Evolutionary conservation across 1,140 invertebrate genomes (phyloP), one percentile per base, ranked within the genome.

Genomic region (Bombyx mori): DNA sequence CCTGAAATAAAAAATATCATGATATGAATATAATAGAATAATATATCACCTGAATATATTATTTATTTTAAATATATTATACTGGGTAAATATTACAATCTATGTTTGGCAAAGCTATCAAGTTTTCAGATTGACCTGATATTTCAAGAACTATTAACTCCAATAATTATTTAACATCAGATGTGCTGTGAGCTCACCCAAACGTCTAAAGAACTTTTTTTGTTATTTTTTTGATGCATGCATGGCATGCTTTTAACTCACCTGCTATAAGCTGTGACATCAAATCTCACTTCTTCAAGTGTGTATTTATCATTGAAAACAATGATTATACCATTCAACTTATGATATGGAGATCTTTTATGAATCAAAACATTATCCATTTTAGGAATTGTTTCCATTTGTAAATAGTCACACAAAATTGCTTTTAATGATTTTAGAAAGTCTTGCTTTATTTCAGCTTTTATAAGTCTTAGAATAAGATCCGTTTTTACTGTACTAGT

Each of bases 251-350:
- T 18, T 35, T 35, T 35, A 35, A 35, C 26, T 35, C 26, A 35
- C 26, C 26, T 35, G 4, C 26, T 35, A 35, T 35, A 35, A 35
- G 1, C 26, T 5, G 26, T 35, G 4, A 35, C 26, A 35, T 35
- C 2, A 35, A 3, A 5, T 35, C 26, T 35, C 26, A 35, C 2
- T 35, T 35, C 26, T 48, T 51, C 49, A 46, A 62, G 43, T 53
- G 44, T 52, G 48, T 50, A 51, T 55, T 60, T 50, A 48, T 62
- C 60, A 8, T 66, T 4, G 52, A 67, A 65, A 18, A 77, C 48
- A 35, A 81, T 48, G 66, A 78, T 73, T 7, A 79, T 56, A 7
- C 82, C 79, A 68, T 82, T 59, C 6, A 83, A 54, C 22, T 63
- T 45, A 53, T 82, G 75, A 52, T 69, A 71, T 6, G 77, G 75